A percentile compares a stretch with the other conserved stretches of the same genome.
These are phyloP conservation scores for Chrysemys picta DNA, from an alignment of 2,113 vertebrate species.

Conservation along the genomic window DNA sequence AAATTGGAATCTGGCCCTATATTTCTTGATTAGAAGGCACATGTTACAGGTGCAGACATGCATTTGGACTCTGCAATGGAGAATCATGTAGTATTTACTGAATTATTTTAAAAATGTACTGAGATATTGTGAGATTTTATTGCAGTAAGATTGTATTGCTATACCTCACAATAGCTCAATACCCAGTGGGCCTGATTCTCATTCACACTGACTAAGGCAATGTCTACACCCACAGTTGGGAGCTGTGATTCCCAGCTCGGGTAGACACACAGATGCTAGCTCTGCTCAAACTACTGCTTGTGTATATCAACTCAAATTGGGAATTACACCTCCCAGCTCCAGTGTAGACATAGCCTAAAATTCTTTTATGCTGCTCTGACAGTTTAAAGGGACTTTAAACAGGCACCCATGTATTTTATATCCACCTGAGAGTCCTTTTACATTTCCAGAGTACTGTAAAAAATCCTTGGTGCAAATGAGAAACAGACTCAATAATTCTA, in stretches of 20 bases:
- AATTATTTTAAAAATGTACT: background rate
- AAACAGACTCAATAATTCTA: background rate
- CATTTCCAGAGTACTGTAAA: background rate
- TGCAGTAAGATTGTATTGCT: background rate
- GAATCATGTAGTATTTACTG: background rate
- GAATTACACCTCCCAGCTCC: background rate
- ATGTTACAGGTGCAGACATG: background rate
- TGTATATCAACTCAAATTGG: background rate
- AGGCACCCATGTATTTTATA: background rate
- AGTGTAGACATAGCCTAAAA: too few relatives aligned
- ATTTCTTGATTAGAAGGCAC: background rate
- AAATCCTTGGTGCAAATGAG: background rate
- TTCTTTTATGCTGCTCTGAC: too few relatives aligned
- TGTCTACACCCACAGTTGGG: too few relatives aligned
- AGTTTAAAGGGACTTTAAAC: background rate
- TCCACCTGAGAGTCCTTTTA: background rate
- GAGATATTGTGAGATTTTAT: background rate
- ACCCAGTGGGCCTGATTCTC: background rate
- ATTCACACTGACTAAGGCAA: rapidly evolving
- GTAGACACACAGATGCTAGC: too few relatives aligned
- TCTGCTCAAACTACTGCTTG: too few relatives aligned
- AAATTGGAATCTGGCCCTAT: background rate
- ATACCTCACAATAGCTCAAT: background rate
- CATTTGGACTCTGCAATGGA: too few relatives aligned
- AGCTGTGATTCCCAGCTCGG: too few relatives aligned